Evolutionary conservation across 2,797 vertebrate genomes (phyloP), one percentile per base, ranked within the genome.

Genomic region (Mus caroli): DNA sequence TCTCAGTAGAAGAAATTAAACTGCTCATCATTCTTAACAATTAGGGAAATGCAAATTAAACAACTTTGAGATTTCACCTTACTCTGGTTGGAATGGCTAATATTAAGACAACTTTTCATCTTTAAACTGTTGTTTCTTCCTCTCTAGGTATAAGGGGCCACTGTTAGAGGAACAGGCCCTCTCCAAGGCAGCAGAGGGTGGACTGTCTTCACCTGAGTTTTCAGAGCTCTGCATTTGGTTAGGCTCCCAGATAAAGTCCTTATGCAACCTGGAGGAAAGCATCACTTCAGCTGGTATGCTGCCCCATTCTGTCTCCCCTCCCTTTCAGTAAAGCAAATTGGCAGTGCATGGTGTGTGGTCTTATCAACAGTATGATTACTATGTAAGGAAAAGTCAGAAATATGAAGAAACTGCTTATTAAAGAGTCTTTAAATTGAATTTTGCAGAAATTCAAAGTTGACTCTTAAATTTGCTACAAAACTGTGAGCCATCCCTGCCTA

Each of bases 151-250:
- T 94, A 98, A 97, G 4, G 99, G 99, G 60, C 99, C 99, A 56
- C 98, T 99, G 73, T 96, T 99, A 97, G 99, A 99, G 80, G 99
- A 99, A 93, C 98, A 98, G 87, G 97, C 98, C 4, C 98, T 99
- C 77, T 97, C 97, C 64, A 96, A 97, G 91, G 99, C 99, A 67
- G 99, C 99, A 67, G 99, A 99, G 82, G 97, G 90, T 95, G 99
- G 99, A 43, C 98, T 99, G 89, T 98, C 98, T 85, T 99, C 99
- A 0, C 97, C 98, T 19, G 99, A 99, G 67, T 99, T 99, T 97
- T 99, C 98, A 96, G 98, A 99, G 34, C 98, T 99, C 37, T 99
- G 99, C 26, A 1, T 98, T 97, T 99, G 99, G 99, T 97, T 99
- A 88, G 97, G 98, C 10, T 98, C 99, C 96, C 98, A 98, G 86